Conservation (phyloP, 2,113 vertebrate genomes). For the Nesogale talazaci region DNA sequence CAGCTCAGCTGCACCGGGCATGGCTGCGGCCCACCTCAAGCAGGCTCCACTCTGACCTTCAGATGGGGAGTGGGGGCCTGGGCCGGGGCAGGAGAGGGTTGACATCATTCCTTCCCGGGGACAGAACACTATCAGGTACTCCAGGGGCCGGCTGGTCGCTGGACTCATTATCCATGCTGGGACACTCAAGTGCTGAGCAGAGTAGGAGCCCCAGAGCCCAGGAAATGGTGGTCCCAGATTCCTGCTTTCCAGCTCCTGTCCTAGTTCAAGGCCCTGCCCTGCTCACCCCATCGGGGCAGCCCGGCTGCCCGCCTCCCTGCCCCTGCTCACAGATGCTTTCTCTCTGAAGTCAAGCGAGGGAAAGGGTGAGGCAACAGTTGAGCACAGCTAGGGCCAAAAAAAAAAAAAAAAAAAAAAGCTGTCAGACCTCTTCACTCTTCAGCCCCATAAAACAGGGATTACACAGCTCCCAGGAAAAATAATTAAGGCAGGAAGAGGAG, state of each 20-base stretch:
- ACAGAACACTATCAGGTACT: neutral
- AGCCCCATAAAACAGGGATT: constrained; percentile 77
- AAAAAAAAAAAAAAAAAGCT: constrained; percentile 66
- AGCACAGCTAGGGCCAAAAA: constrained; percentile 72
- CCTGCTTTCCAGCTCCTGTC: constrained; percentile 12
- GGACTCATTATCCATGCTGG: constrained; percentile 28
- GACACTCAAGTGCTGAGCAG: constrained; percentile 57
- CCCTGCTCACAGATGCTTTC: constrained; percentile 61
- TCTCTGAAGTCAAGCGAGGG: constrained; percentile 64
- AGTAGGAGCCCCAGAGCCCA: neutral
- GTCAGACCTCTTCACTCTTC: constrained; percentile 73
- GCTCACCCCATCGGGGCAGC: constrained; percentile 53
- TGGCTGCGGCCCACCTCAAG: neutral
- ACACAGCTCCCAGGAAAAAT: constrained; percentile 82
- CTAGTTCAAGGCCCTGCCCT: constrained; percentile 37
- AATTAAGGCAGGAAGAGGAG: constrained; percentile 82
- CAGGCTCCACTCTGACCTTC: constrained; percentile 8
- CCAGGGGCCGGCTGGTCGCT: neutral
- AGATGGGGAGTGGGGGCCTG: neutral
- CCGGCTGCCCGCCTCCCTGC: neutral
- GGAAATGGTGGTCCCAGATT: neutral
- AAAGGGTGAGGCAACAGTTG: constrained; percentile 71
- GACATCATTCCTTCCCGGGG: neutral
- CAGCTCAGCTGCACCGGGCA: constrained; percentile 10
- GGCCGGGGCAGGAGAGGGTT: neutral